Percentiles rank a stretch among this genome's conserved stretches.
Conservation (phyloP, 1,140 invertebrate genomes). For the Riptortus pedestris region DNA sequence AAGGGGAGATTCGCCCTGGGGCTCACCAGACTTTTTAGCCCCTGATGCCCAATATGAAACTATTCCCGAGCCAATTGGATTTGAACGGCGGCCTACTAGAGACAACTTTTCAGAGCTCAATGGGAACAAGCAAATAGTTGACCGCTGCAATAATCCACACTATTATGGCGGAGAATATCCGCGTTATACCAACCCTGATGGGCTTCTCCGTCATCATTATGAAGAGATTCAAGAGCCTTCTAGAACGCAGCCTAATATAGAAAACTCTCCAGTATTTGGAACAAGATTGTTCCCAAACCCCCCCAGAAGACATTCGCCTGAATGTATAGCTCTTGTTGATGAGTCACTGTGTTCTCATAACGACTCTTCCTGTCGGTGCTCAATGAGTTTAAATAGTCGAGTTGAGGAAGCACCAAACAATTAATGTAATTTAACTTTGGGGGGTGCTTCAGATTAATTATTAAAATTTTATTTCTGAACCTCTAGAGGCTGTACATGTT, state of each 20-base stretch:
- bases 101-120: conserved; percentile 1
- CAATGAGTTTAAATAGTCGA: conserved; percentile 1
- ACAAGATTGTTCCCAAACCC: conserved; percentile 3
- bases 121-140: conserved; percentile 7
- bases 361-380: conserved; percentile 25
- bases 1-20: conserved; percentile 27
- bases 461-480: too few species aligned
- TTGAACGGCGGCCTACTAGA: background rate
- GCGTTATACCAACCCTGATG: conserved; percentile 15
- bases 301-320: conserved; percentile 18
- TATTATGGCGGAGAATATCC: conserved; percentile 9
- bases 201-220: conserved; percentile 18
- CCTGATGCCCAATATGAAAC: conserved; percentile 53
- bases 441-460: too few species aligned
- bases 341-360: conserved; percentile 26
- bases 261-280: conserved; percentile 4
- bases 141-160: background rate
- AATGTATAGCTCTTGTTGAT: conserved; percentile 24
- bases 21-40: conserved; percentile 39
- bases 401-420: too few species aligned
- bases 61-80: conserved; percentile 35
- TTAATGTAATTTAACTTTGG: too few species aligned
- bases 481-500: too few species aligned
- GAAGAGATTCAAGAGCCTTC: conserved; percentile 21
- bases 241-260: background rate